Base-by-base conservation (phyloP, 1,140 invertebrate genomes). In the Zaprionus tsacasi region DNA sequence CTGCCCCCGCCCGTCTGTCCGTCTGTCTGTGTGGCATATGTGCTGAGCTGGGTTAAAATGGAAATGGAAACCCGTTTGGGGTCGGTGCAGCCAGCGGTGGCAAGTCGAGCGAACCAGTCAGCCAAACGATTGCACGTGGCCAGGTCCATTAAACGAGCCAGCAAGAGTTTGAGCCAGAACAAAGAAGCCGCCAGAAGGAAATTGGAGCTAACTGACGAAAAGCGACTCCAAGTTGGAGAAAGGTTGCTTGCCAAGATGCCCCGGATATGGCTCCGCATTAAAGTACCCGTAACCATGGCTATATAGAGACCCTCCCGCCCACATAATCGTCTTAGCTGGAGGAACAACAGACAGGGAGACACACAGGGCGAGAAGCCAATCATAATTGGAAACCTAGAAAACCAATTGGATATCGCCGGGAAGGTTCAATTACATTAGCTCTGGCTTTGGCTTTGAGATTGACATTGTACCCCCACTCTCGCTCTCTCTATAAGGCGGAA, bases 61-160 rank as follows among this genome's bases (percentile, higher is more conserved):
- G 21, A 21, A 67, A 48, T 59, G 66, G 66, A 86, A 86, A 87
- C 82, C 66, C 67, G 82, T 88, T 86, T 76, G 6, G 15, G 17
- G 40, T 56, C 21, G 1, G 2, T 63, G 50, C 54, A 40, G 33
- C 6, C 7, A 38, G 54, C 64, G 54, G 54, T 57, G 64, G 64
- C 54, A 66, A 66, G 15, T 64, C 50, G 17, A 52, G 17, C 61
- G 30, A 78, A 60, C 57, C 11, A 79, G 80, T 63, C 65, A 77
- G 70, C 54, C 3, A 59, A 78, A 36, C 63, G 13, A 27, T 50
- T 83, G 74, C 82, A 86, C 81, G 81, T 85, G 82, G 72, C 71
- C 55, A 78, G 35, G 38, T 25, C 65, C 72, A 72, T 66, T 69
- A 70, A 78, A 78, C 55, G 45, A 38, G 61, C 45, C 15, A 25